Evolutionary conservation across 2,888 invertebrate species (phyloP), one percentile per base, ranked within the genome.

Genomic region (Conus canariensis): DNA sequence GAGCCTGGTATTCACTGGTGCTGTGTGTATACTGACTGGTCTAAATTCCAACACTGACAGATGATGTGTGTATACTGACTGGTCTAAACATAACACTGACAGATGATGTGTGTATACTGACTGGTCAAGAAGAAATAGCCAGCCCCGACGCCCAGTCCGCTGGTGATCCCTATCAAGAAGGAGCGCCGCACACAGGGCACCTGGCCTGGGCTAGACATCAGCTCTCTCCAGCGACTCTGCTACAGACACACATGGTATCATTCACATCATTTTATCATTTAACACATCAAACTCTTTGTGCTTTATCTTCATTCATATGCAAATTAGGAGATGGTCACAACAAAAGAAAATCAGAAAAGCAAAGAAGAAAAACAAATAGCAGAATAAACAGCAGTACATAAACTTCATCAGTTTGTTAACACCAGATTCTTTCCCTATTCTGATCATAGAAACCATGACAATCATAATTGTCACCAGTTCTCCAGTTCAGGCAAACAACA

Each of bases 41-140:
- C 45, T 45, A 45, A 45, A 45, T 45, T 45, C 4, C 4, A 45
- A 45, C 45, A 45, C 45, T 45, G 45, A 45, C 45, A 45, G 45
- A 45, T 45, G 45, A 45, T 45, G 45, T 45, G 45, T 45, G 45
- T 45, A 45, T 4, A 45, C 45, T 45, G 45, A 4, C 45, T 45
- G 45, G 45, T 45, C 45, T 45, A 45, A 45, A 45, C 45, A 4
- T 30, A 30, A 45, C 45, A 45, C 45, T 45, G 45, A 45, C 45
- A 45, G 45, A 45, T 45, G 45, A 45, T 4, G 45, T 45, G 45
- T 45, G 45, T 4, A 45, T 30, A 90, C 92, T 90, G 74, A 92
- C 92, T 91, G 85, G 91, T 91, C n/a, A 90, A 85, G 14, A 92
- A 86, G 70, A 92, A 92, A 60, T 90, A 89, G 25, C 86, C 88